A percentile compares a stretch with the other conserved stretches of the same genome.
These are phyloP conservation scores for Drosophila navojoa DNA, from an alignment of 1,140 invertebrate species.

Conservation along the genomic window DNA sequence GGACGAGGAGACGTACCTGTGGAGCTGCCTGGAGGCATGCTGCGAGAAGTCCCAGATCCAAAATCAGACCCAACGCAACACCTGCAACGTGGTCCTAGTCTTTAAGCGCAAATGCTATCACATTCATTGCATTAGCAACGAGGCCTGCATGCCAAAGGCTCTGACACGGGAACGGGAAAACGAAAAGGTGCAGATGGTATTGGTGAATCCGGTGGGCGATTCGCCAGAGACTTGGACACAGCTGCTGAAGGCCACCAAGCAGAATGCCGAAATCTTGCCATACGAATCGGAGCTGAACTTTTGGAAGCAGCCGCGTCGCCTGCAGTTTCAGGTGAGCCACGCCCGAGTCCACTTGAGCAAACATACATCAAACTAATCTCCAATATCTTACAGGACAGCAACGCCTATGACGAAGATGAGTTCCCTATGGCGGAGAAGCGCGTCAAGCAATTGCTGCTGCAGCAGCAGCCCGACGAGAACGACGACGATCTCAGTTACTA, in stretches of 20 bases:
- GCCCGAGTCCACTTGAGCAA: not conserved
- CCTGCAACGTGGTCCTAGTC: conserved; percentile 92
- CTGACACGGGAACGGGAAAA: conserved; percentile 84
- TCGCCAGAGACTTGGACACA: conserved; percentile 84
- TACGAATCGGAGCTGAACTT: conserved; percentile 70
- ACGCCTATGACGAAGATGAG: conserved; percentile 75
- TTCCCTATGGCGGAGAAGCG: conserved; percentile 74
- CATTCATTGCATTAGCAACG: conserved; percentile 88
- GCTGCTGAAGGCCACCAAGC: conserved; percentile 81
- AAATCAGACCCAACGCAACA: conserved; percentile 70
- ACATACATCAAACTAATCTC: not conserved
- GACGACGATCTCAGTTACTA: conserved; percentile 79
- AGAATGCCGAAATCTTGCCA: conserved; percentile 50
- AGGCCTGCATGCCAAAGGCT: conserved; percentile 88
- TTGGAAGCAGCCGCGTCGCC: conserved; percentile 73
- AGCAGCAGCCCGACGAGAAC: conserved; percentile 82
- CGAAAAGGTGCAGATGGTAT: conserved; percentile 89
- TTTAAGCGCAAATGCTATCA: conserved; percentile 90
- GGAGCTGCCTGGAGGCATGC: conserved; percentile 89
- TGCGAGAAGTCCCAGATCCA: conserved; percentile 85
- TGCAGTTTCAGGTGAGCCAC: conserved; percentile 53
- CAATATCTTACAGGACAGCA: conserved; percentile 44
- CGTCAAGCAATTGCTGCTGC: conserved; percentile 71
- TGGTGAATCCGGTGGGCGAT: conserved; percentile 88
- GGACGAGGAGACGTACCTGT: conserved; percentile 69